A percentile compares a stretch with the other conserved stretches of the same genome.
Evolutionary conservation across 1,140 invertebrate genomes (phyloP).

Genomic region (Drosophila sp.): DNA sequence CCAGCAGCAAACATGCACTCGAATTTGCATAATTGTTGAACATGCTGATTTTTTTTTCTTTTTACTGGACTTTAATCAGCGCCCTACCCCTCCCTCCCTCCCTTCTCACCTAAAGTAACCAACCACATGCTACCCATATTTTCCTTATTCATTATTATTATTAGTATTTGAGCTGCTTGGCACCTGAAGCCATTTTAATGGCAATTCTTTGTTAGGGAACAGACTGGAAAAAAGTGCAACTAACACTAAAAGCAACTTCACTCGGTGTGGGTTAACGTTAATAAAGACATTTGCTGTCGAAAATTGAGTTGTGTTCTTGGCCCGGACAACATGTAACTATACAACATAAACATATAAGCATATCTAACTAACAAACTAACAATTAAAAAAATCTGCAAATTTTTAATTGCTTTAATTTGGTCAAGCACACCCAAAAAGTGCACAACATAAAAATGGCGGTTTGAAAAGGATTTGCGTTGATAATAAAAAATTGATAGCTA

Average conservation of each 20-base stretch:
- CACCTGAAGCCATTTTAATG: conserved; percentile 65
- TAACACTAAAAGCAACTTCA: conserved; percentile 29
- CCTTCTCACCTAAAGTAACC: background rate
- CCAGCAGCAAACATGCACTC: conserved; percentile 57
- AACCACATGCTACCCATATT: conserved; percentile 23
- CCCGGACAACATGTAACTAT: conserved; percentile 22
- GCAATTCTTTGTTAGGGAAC: conserved; percentile 40
- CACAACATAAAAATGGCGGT: background rate
- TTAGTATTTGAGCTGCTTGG: conserved; percentile 67
- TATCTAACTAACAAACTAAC: background rate
- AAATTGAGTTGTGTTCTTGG: conserved; percentile 64
- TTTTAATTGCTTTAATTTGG: conserved; percentile 12
- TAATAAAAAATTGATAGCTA: too few species aligned
- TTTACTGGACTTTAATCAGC: conserved; percentile 69
- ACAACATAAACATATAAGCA: too few species aligned
- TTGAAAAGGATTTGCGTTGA: background rate
- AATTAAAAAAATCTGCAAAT: background rate
- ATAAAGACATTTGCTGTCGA: conserved; percentile 67
- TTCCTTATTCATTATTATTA: conserved; percentile 40
- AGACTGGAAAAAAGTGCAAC: conserved; percentile 24
- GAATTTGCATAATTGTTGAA: conserved; percentile 80
- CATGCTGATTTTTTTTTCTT: conserved; percentile 70
- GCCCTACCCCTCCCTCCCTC: conserved; percentile 22
- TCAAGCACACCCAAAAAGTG: background rate
- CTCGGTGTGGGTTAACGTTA: conserved; percentile 32